Evolutionary conservation across 2,888 invertebrate genomes (phyloP).

Genomic region (Platycnemis pennipes): DNA sequence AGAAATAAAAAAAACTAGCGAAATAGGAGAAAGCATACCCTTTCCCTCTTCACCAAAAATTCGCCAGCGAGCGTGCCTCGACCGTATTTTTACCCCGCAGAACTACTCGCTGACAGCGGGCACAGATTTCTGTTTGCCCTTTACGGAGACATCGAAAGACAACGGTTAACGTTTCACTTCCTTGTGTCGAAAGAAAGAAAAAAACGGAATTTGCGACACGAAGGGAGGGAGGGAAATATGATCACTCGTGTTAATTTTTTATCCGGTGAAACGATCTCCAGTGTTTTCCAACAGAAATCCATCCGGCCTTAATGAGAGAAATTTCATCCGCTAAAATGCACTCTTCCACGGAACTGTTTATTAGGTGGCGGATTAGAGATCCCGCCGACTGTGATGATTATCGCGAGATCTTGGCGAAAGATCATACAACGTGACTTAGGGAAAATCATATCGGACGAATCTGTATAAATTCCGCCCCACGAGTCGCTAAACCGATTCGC

Average conservation of each 20-base stretch:
- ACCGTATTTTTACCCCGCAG: neutral
- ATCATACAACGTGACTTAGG: neutral
- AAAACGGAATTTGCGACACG: neutral
- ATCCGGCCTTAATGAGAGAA: constrained; percentile 13
- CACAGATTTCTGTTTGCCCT: neutral
- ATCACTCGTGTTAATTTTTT: neutral
- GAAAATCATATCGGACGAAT: neutral
- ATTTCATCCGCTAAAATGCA: neutral
- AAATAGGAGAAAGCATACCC: neutral
- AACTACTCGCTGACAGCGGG: neutral
- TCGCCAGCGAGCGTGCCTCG: neutral
- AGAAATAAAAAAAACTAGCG: neutral
- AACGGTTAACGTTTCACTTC: constrained; percentile 4
- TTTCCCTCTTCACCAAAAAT: neutral
- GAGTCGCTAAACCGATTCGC: neutral
- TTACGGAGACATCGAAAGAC: constrained; percentile 4
- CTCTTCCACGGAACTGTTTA: neutral
- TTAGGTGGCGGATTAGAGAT: neutral
- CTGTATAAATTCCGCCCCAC: neutral
- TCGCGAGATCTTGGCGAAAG: neutral
- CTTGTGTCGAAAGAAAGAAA: neutral
- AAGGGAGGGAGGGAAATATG: neutral
- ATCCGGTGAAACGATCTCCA: neutral
- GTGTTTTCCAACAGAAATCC: neutral
- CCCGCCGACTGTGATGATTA: neutral